A percentile compares a stretch with the other conserved stretches of the same genome.
These are phyloP conservation scores for Oxyteleia sp. DNA, from an alignment of 2,888 invertebrate genomes.

Conservation along the genomic window DNA sequence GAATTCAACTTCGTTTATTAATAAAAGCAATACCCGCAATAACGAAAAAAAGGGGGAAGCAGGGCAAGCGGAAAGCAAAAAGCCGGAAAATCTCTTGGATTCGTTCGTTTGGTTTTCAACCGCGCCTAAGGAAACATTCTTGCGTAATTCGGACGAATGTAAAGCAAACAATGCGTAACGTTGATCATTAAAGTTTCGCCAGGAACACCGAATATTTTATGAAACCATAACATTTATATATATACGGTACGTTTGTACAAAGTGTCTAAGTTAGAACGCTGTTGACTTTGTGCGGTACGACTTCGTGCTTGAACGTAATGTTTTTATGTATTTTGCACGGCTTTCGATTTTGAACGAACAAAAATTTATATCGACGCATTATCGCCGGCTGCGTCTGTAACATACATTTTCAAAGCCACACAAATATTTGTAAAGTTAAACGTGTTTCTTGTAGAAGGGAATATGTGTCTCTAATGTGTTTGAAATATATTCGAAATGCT, in stretches of 20 bases:
- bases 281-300: slow-evolving; percentile 44
- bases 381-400: slow-evolving; percentile 17
- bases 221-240: slow-evolving; percentile 41
- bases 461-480: slow-evolving; percentile 6
- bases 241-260: slow-evolving; percentile 55
- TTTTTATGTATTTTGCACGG: slow-evolving; percentile 59
- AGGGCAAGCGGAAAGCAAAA: background rate
- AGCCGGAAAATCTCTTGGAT: background rate
- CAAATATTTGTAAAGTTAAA: background rate
- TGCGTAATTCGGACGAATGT: slow-evolving; percentile 12
- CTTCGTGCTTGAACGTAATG: slow-evolving; percentile 36
- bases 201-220: slow-evolving; percentile 44
- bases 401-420: background rate
- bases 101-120: background rate
- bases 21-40: slow-evolving; percentile 49
- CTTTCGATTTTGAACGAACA: slow-evolving; percentile 32
- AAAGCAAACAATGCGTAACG: slow-evolving; percentile 12
- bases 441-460: background rate
- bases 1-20: slow-evolving; percentile 39
- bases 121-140: slow-evolving; percentile 19
- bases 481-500: no score
- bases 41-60: slow-evolving; percentile 27
- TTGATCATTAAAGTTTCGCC: slow-evolving; percentile 41
- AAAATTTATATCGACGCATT: slow-evolving; percentile 10
- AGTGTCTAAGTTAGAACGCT: slow-evolving; percentile 42